Evolutionary conservation across 2,113 vertebrate species (phyloP).

Genomic region (Argyrosomus japonicus): DNA sequence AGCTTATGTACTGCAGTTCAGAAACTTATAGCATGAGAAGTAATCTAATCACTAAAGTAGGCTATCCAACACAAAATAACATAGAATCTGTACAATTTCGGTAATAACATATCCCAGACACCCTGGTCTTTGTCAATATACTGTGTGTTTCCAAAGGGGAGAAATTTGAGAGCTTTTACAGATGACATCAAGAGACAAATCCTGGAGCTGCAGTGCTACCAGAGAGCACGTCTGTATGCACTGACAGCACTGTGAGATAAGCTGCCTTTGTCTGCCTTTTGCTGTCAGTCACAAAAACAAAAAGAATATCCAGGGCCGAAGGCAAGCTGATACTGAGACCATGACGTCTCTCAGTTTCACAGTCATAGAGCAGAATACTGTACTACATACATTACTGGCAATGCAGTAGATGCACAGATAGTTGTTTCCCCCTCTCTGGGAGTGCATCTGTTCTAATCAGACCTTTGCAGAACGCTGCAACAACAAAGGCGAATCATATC

Average conservation of each 20-base stretch:
- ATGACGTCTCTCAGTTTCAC: not conserved
- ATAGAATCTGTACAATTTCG: not conserved
- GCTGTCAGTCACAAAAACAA: not conserved
- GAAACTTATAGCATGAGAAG: not conserved
- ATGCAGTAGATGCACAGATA: not conserved
- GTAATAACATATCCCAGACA: not conserved
- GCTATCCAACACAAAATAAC: not conserved
- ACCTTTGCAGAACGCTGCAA: not conserved
- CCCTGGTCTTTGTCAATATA: not conserved
- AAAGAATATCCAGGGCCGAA: not conserved
- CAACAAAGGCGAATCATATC: not conserved
- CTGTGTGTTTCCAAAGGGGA: not conserved
- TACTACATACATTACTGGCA: not conserved
- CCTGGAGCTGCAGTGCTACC: not conserved
- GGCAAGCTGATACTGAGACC: not conserved
- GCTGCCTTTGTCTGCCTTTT: conserved; percentile 3
- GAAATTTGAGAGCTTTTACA: conserved; percentile 2
- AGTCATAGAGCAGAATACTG: not conserved
- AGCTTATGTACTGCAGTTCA: not conserved
- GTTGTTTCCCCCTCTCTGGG: not conserved
- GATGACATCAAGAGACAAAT: not conserved
- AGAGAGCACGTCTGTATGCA: not conserved
- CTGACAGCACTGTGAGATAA: not conserved
- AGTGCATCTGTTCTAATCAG: not conserved
- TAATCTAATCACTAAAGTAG: not conserved